These are phyloP conservation scores for Thyatira batis DNA, from an alignment of 2,888 invertebrate genomes.

Conservation along the genomic window DNA sequence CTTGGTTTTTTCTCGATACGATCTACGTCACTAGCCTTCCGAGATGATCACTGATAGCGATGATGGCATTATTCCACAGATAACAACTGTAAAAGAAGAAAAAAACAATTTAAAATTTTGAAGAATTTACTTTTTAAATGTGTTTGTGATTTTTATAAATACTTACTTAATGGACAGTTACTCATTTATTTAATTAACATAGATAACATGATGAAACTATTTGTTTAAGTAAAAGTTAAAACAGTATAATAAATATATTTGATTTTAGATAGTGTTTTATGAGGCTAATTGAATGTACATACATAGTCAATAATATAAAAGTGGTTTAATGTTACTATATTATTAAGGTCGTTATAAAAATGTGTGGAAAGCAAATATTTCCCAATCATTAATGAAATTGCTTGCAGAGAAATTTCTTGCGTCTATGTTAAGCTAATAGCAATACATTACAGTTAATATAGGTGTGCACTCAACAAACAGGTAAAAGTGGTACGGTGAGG, in stretches of 20 bases:
- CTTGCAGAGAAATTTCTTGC: neutral
- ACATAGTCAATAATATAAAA: no score
- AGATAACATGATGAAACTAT: neutral
- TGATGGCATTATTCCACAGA: conserved; percentile 67
- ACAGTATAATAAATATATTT: no score
- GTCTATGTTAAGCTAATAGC: neutral
- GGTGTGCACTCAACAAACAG: neutral
- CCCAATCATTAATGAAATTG: neutral
- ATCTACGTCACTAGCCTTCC: conserved; percentile 32
- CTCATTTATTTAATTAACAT: neutral
- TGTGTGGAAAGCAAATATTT: neutral
- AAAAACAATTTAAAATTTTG: conserved; percentile 29
- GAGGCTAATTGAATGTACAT: no score
- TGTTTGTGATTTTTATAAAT: conserved; percentile 4
- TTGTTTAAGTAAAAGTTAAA: neutral
- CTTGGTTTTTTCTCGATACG: conserved; percentile 25
- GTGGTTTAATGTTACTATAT: no score
- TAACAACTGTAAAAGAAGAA: conserved; percentile 65
- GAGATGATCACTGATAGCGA: conserved; percentile 61
- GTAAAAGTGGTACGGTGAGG: neutral
- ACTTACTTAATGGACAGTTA: neutral
- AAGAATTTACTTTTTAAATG: conserved; percentile 5
- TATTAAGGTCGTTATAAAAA: neutral
- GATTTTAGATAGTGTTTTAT: no score
- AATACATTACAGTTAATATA: neutral